Evolutionary conservation across 2,113 vertebrate genomes (phyloP), one percentile per base, ranked within the genome.

Genomic region (Hiodon tergisus): DNA sequence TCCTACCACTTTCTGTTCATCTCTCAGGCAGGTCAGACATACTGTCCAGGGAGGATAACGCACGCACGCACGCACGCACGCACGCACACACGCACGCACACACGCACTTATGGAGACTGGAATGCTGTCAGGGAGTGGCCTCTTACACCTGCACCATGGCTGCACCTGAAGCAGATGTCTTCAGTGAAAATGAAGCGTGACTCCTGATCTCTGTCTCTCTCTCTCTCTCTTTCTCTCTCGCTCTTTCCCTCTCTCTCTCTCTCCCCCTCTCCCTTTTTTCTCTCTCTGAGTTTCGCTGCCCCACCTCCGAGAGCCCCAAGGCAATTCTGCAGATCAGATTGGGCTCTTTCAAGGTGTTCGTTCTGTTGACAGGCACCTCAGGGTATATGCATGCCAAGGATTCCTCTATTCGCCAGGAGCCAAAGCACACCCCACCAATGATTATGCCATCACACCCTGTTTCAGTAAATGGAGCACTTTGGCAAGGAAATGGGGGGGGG

Each of bases 321-420:
- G 68, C 57, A 9, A 70, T 48, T 31, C 67, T 6, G 70, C 14
- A 71, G 69, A 72, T 72, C 70, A 69, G 57, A 69, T 69, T 55
- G 82, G 77, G 78, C 73, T 78, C 82, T 83, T 82, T 86, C 79
- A 84, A 79, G 6, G 60, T 5, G 48, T 71, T 50, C 50, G 13
- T 31, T 79, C 73, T 74, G 74, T 81, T 88, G 89, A 89, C 89
- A 84, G 84, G 80, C 81, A 86, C 90, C 85, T 85, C 10, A 17
- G 85, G 91, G 87, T 71, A 85, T 85, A 86, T 79, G 78, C 93
- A 94, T 95, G 84, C 91, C 90, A 85, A 75, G 87, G 87, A 95
- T 95, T 92, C 91, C 88, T 92, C 84, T 83, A 84, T 81, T 82
- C 80, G 55, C 47, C 85, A 79, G 81, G 85, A 84, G 78, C 53